These are phyloP conservation scores for Hystrix cristata DNA, from an alignment of 2,113 vertebrate genomes.

Conservation along the genomic window DNA sequence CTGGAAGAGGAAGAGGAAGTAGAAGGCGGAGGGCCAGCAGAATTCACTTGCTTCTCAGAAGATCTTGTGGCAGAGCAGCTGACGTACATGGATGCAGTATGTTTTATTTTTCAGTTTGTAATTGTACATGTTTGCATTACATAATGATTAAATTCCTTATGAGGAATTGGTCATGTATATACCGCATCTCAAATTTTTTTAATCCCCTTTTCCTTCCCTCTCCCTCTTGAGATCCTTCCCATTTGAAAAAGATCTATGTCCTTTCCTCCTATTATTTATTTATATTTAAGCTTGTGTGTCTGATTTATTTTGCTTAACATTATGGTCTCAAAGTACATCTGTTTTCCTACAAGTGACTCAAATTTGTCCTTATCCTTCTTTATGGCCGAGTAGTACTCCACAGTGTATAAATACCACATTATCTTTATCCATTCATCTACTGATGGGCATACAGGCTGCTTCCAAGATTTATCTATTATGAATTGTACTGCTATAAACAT, in stretches of 20 bases:
- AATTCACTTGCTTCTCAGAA: constrained; percentile 93
- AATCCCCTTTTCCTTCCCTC: background rate
- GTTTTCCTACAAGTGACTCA: background rate
- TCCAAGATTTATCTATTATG: background rate
- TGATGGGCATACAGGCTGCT: background rate
- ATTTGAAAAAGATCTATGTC: background rate
- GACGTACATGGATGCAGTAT: constrained; percentile 98
- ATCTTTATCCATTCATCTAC: background rate
- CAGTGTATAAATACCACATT: background rate
- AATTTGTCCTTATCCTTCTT: background rate
- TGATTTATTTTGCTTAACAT: background rate
- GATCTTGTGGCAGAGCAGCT: constrained; percentile 96
- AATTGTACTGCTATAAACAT: background rate
- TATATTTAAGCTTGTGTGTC: background rate
- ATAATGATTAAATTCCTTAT: background rate
- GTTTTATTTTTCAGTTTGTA: constrained; percentile 65
- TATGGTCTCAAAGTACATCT: background rate
- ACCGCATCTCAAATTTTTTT: background rate
- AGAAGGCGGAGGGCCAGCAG: constrained; percentile 89
- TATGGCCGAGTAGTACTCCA: background rate
- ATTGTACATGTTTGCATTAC: background rate
- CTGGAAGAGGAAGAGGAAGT: constrained; percentile 91
- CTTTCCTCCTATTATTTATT: background rate
- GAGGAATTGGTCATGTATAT: background rate
- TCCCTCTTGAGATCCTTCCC: background rate